Percentiles rank a stretch among this genome's conserved stretches.
These are phyloP conservation scores for Arizona elegans DNA, from an alignment of 2,113 vertebrate species.

Conservation along the genomic window DNA sequence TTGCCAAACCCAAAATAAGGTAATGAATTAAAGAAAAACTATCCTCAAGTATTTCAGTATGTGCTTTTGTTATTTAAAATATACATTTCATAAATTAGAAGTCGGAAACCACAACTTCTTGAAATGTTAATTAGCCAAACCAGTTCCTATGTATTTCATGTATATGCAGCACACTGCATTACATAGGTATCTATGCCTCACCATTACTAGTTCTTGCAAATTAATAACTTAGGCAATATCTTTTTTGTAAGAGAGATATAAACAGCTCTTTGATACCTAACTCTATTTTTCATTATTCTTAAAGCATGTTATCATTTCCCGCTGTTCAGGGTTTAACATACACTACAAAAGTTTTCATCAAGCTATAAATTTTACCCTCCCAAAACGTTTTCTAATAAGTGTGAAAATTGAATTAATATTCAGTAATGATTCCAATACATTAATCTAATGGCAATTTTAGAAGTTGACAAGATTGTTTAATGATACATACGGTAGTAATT, in stretches of 20 bases:
- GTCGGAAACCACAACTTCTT: not conserved
- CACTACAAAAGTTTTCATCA: conserved; percentile 10
- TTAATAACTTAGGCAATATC: not conserved
- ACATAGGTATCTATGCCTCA: not conserved
- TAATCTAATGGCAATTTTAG: conserved; percentile 28
- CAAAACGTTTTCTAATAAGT: conserved; percentile 38
- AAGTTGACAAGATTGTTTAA: conserved; percentile 42
- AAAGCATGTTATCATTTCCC: not conserved
- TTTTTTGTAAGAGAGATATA: not conserved
- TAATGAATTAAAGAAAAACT: not conserved
- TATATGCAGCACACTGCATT: not conserved
- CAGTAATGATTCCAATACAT: conserved; percentile 16
- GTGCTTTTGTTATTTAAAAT: not conserved
- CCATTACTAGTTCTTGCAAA: not conserved
- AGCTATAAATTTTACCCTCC: conserved; percentile 15
- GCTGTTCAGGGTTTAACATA: conserved; percentile 8
- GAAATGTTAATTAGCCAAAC: not conserved
- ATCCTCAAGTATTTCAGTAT: not conserved
- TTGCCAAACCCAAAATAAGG: not conserved
- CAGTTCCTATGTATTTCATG: not conserved
- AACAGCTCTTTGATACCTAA: not conserved
- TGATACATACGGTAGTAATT: conserved; percentile 42
- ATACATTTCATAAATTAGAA: not conserved
- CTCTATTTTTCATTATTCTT: not conserved
- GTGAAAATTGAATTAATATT: conserved; percentile 45